Evolutionary conservation across 1,140 invertebrate genomes (phyloP).

Genomic region (Ostrea denselamellosa): DNA sequence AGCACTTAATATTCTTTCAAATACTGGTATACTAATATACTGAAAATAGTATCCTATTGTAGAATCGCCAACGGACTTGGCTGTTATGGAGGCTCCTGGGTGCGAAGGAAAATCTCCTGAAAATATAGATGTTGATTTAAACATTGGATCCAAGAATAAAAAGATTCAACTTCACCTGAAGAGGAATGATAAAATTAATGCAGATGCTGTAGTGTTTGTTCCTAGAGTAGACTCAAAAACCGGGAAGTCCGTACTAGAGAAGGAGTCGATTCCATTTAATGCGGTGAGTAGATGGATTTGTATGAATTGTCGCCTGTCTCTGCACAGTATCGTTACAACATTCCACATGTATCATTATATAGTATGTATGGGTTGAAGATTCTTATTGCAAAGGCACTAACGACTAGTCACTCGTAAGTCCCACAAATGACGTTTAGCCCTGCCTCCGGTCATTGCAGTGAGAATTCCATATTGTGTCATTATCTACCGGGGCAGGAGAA

Average conservation of each 20-base stretch:
- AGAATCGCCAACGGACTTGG: background rate
- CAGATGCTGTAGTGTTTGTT: background rate
- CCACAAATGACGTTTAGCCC: too few relatives aligned
- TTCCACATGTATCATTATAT: too few relatives aligned
- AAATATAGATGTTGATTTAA: constrained; percentile 12
- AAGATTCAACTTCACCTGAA: background rate
- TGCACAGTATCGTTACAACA: too few relatives aligned
- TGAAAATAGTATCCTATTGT: background rate
- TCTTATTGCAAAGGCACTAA: too few relatives aligned
- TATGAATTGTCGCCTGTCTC: too few relatives aligned
- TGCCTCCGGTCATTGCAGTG: too few relatives aligned
- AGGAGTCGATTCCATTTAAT: background rate
- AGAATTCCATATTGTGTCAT: too few relatives aligned
- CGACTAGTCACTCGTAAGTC: too few relatives aligned
- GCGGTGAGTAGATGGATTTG: background rate
- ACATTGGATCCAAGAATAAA: background rate
- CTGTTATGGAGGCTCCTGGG: background rate
- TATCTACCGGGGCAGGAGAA: too few relatives aligned
- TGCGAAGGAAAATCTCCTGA: background rate
- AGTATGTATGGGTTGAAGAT: too few relatives aligned
- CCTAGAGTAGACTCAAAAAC: background rate
- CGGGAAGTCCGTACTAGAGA: background rate
- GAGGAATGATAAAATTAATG: background rate
- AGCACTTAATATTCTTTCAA: too few relatives aligned
- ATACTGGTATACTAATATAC: too few relatives aligned